A percentile compares a stretch with the other conserved stretches of the same genome.
These are phyloP conservation scores for Onychostoma macrolepis DNA, from an alignment of 2,113 vertebrate genomes.

Conservation along the genomic window DNA sequence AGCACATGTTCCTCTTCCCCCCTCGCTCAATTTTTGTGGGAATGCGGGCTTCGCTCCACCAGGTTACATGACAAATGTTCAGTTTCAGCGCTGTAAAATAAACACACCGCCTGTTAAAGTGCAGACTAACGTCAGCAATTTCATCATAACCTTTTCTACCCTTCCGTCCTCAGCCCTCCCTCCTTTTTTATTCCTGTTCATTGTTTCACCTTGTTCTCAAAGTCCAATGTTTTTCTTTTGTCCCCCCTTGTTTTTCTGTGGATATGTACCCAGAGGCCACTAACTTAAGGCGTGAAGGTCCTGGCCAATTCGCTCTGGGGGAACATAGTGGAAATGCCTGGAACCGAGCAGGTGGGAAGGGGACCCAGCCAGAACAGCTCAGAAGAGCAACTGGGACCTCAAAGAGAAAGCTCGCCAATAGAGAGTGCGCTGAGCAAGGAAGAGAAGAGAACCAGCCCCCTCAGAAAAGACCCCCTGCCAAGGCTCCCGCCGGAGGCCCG, in stretches of 20 bases:
- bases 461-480: conserved; percentile 74
- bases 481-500: conserved; percentile 60
- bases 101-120: conserved; percentile 68
- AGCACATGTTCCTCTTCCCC: conserved; percentile 41
- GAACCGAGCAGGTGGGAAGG: conserved; percentile 66
- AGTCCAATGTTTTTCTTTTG: conserved; percentile 27
- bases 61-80: conserved; percentile 74
- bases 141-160: conserved; percentile 60
- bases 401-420: conserved; percentile 81
- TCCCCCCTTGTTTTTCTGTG: conserved; percentile 58
- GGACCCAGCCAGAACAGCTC: conserved; percentile 64
- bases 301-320: conserved; percentile 63
- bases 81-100: conserved; percentile 64
- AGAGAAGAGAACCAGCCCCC: conserved; percentile 76
- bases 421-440: conserved; percentile 71
- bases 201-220: conserved; percentile 64
- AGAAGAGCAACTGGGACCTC: conserved; percentile 73
- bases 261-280: conserved; percentile 63
- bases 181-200: conserved; percentile 54
- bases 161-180: neutral
- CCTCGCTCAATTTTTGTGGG: conserved; percentile 56
- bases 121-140: conserved; percentile 69
- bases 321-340: conserved; percentile 78
- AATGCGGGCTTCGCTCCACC: conserved; percentile 65
- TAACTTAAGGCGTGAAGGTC: conserved; percentile 50